Base-by-base conservation (phyloP, 2,888 invertebrate species). In the Parnassius smintheus region DNA sequence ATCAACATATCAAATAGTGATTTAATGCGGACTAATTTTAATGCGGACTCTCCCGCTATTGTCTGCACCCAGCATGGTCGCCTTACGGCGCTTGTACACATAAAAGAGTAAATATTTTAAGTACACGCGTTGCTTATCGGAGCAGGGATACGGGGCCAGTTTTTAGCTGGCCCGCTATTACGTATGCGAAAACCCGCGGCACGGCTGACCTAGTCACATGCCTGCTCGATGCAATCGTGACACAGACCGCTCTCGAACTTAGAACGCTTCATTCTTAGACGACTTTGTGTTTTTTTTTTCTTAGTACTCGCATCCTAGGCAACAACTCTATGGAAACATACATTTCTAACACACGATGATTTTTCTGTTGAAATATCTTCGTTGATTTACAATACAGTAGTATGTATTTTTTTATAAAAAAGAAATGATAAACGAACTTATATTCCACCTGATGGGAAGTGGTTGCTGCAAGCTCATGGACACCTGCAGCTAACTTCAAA, bases 41-140 rank as follows among this genome's bases (percentile, higher is more conserved):
- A 48, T 10, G 18, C 45, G 49, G 12, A 48, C 18, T 8, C 2
- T 49, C 22, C 12, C 18, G 11, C 45, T 42, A n/a, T 35, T 35
- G 12, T 25, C 44, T 9, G 13, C n/a, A 13, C 7, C 11, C 22
- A 8, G 18, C 42, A 10, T 59, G 4, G 59, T 25, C 52, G 56
- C 52, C 52, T 51, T 59, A 59, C 3, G 18, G 45, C 45, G 10
- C 13, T 22, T 54, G 49, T 56, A 59, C 56, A 56, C 56, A 64
- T 64, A 64, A 56, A 64, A 56, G 56, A 59, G 59, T 52, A 56
- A 63, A 64, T 56, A 59, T 63, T 63, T 63, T 51, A 56, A 9
- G 63, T 45, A 56, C 59, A 59, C 63, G 59, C 62, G 55, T 41
- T 48, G n/a, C 50, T 56, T 61, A 56, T 61, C 56, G 56, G 11